Evolutionary conservation across 2,888 invertebrate species (phyloP).

Genomic region (Pristionchus arcanus): DNA sequence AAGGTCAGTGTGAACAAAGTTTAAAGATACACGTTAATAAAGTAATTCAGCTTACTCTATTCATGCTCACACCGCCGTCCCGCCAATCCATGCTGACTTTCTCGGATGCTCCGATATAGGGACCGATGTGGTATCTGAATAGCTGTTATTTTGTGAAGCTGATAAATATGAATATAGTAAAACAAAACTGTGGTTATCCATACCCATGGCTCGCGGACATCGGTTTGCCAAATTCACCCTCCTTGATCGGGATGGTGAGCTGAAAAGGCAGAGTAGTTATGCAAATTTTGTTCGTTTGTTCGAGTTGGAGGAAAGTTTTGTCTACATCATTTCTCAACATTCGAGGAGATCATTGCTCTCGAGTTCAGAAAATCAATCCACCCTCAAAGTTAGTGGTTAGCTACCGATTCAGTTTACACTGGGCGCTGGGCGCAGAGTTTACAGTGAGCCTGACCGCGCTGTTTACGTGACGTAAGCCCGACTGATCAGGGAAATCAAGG

Average conservation of each 20-base stretch:
- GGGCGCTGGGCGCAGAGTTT: no score
- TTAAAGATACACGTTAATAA: no score
- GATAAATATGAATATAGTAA: no score
- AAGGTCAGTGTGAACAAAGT: no score
- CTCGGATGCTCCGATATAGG: constrained; percentile 72
- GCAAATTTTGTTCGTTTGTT: no score
- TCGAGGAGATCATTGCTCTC: no score
- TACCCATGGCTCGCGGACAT: constrained; percentile 60
- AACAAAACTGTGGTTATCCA: background rate
- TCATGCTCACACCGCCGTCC: constrained; percentile 72
- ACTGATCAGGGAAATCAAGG: no score
- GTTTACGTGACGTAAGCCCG: no score
- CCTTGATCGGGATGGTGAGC: constrained; percentile 70
- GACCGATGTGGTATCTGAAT: constrained; percentile 71
- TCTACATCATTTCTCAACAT: background rate
- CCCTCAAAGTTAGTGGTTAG: no score
- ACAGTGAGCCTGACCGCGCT: no score
- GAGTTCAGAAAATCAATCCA: no score
- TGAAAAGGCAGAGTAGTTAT: background rate
- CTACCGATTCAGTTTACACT: no score
- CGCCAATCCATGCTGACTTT: constrained; percentile 74
- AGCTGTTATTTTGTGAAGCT: background rate
- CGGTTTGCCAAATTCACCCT: constrained; percentile 72
- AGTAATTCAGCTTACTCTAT: constrained; percentile 62
- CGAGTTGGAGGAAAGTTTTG: background rate